A percentile compares a stretch with the other conserved stretches of the same genome.
These are phyloP conservation scores for Oostethus manadensis DNA, from an alignment of 2,113 vertebrate species.

Conservation along the genomic window DNA sequence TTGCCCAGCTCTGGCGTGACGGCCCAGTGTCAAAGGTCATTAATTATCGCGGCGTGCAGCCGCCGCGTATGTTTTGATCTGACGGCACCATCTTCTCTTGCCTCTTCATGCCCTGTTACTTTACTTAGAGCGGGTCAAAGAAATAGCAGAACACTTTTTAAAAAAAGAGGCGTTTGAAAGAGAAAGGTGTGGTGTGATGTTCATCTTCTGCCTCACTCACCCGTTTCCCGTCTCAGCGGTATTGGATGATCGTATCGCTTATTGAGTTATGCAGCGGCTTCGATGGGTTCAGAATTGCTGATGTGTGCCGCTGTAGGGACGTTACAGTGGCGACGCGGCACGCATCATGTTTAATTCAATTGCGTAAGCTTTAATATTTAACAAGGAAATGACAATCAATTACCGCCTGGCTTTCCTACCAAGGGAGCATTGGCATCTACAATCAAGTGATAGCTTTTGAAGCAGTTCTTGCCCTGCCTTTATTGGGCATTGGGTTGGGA, in stretches of 20 bases:
- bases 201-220: not conserved
- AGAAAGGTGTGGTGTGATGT: not conserved
- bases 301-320: not conserved
- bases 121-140: not conserved
- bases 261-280: not conserved
- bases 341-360: not conserved
- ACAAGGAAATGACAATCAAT: not conserved
- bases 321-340: not conserved
- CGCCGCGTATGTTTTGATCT: constrained; percentile 17
- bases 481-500: too few relatives aligned
- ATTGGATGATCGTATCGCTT: not conserved
- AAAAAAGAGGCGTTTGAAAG: too few relatives aligned
- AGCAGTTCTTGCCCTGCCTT: too few relatives aligned
- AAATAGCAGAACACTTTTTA: constrained; percentile 9
- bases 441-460: too few relatives aligned
- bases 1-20: constrained; percentile 2
- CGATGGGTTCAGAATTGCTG: not conserved
- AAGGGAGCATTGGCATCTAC: too few relatives aligned
- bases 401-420: too few relatives aligned
- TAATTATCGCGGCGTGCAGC: constrained; percentile 26
- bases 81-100: not conserved
- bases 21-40: constrained; percentile 26
- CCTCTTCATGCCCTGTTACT: constrained; percentile 1
- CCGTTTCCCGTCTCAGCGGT: constrained; percentile 1
- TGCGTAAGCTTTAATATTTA: not conserved